Percentiles rank a stretch among this genome's conserved stretches.
These are phyloP conservation scores for Aspidiotus destructor DNA, from an alignment of 2,888 invertebrate species.

Conservation along the genomic window DNA sequence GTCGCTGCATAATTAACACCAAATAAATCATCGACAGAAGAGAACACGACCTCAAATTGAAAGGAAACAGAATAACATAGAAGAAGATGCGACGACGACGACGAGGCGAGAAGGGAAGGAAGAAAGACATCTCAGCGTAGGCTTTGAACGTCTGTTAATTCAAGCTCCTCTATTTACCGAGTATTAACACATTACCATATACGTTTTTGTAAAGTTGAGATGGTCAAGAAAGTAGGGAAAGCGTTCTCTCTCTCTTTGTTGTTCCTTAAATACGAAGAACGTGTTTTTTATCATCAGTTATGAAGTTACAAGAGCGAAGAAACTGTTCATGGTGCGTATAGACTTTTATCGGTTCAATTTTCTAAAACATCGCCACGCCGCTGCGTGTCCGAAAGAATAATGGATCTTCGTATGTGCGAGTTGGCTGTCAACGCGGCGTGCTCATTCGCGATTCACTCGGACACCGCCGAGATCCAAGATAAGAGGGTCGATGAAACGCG, in stretches of 20 bases:
- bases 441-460: too few relatives aligned
- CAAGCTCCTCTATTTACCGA: background rate
- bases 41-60: too few relatives aligned
- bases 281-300: constrained; percentile 3
- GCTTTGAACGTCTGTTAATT: background rate
- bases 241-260: background rate
- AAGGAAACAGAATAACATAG: background rate
- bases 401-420: background rate
- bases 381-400: background rate
- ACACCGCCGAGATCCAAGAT: too few relatives aligned
- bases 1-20: too few relatives aligned
- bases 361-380: background rate
- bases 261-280: constrained; percentile 4
- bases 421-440: too few relatives aligned
- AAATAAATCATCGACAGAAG: too few relatives aligned
- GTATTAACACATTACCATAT: constrained; percentile 4
- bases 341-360: constrained; percentile 1
- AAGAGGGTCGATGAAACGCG: too few relatives aligned
- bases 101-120: background rate
- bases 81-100: background rate
- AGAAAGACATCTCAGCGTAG: background rate
- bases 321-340: background rate
- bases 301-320: background rate
- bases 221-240: constrained; percentile 4
- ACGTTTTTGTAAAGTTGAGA: background rate